A percentile compares a stretch with the other conserved stretches of the same genome.
phyloP scores from a whole-genome alignment of 2,888 invertebrate species.

The Agrochola lychnidis region DNA sequence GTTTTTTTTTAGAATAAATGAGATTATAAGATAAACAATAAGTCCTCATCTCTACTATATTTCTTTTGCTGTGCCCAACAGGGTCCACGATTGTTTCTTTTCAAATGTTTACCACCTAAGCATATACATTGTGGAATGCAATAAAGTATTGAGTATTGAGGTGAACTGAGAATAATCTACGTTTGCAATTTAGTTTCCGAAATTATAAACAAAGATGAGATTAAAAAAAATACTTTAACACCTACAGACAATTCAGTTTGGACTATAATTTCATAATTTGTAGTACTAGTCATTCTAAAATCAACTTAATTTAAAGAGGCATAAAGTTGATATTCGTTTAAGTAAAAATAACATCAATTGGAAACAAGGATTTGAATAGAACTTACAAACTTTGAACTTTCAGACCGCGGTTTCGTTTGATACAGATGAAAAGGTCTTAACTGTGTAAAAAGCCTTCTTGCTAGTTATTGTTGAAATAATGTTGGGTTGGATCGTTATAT shows the following conservation, averaged over 20 bases:
- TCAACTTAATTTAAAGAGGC: not conserved
- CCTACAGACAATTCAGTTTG: not conserved
- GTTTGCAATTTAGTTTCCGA: not conserved
- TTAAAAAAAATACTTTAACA: not conserved
- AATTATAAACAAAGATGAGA: not conserved
- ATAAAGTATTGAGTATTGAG: no score
- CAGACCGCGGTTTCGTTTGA: not conserved
- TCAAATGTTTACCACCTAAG: no score
- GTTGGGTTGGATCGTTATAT: not conserved
- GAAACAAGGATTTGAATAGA: not conserved
- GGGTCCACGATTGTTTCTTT: no score
- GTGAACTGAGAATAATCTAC: not conserved
- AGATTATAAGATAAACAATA: no score
- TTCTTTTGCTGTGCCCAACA: no score
- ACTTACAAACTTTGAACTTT: constrained; percentile 1
- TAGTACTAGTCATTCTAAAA: not conserved
- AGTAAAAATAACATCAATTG: not conserved
- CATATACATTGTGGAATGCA: no score
- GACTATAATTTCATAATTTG: not conserved
- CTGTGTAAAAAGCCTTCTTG: not conserved
- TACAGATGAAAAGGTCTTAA: not conserved
- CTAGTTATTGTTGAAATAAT: not conserved
- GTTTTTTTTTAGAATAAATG: no score
- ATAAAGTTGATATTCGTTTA: not conserved
- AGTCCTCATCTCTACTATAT: no score